phyloP scores from a whole-genome alignment of 2,888 invertebrate genomes.

The Dimorphilus gyrociliatus region DNA sequence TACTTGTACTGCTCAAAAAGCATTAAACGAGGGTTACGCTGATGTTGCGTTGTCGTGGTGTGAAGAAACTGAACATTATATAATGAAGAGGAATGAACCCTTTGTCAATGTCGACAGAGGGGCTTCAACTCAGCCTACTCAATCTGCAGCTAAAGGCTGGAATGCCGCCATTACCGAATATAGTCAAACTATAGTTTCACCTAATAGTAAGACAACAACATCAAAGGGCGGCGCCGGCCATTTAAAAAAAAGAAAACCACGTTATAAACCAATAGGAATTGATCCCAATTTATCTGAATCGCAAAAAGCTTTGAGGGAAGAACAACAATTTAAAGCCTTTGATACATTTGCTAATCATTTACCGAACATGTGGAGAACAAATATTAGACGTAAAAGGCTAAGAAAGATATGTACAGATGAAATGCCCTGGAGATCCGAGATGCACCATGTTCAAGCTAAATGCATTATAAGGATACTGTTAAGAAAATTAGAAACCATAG shows the following conservation, averaged over 20 bases:
- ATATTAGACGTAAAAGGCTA: slow-evolving; percentile 14
- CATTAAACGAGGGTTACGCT: slow-evolving; percentile 26
- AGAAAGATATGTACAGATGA: slow-evolving; percentile 26
- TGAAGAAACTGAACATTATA: slow-evolving; percentile 24
- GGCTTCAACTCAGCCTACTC: too few species aligned
- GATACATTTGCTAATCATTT: slow-evolving; percentile 20
- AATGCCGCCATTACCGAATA: too few species aligned
- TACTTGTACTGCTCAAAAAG: slow-evolving; percentile 32
- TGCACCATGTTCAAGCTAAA: too few species aligned
- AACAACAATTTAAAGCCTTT: slow-evolving; percentile 26
- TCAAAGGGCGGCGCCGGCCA: too few species aligned
- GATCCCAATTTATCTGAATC: slow-evolving; percentile 22
- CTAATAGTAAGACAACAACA: too few species aligned
- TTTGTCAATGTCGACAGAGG: too few species aligned
- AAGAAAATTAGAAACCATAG: too few species aligned
- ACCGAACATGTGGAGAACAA: slow-evolving; percentile 20
- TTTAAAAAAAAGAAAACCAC: too few species aligned
- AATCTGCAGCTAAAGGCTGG: too few species aligned
- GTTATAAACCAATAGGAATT: slow-evolving; percentile 23
- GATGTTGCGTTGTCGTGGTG: slow-evolving; percentile 28
- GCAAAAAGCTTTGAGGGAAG: slow-evolving; percentile 23
- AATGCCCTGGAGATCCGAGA: slow-evolving; percentile 28
- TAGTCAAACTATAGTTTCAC: too few species aligned
- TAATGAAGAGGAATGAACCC: too few species aligned
- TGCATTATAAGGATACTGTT: too few species aligned